Conservation (phyloP, 2,797 vertebrate species). For the Bradypus variegatus region DNA sequence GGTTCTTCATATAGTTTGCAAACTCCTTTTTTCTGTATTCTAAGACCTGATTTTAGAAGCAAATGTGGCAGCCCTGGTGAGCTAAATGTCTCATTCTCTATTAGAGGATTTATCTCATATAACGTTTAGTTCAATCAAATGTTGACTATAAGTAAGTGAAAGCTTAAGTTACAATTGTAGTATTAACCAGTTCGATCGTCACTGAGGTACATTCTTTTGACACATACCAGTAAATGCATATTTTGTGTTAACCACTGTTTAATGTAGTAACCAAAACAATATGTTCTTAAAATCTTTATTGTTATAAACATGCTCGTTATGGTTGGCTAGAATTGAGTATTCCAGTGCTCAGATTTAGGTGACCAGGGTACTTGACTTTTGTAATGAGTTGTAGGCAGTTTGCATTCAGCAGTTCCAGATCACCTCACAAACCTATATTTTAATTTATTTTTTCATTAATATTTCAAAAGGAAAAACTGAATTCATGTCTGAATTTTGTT, state of each 20-base stretch:
- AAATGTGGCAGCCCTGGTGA: not conserved
- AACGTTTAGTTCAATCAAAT: not conserved
- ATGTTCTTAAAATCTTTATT: not conserved
- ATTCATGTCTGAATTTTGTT: no score
- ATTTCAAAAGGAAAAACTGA: no score
- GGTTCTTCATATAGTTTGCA: not conserved
- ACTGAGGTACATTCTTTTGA: conserved; percentile 15
- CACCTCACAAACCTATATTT: no score
- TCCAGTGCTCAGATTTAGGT: not conserved
- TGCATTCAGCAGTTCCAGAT: no score
- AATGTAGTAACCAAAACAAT: not conserved
- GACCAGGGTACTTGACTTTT: not conserved
- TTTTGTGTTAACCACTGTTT: not conserved
- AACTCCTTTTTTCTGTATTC: not conserved
- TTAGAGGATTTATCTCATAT: not conserved
- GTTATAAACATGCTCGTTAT: not conserved
- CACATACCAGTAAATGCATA: not conserved
- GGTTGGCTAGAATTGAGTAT: not conserved
- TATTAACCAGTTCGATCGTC: conserved; percentile 3
- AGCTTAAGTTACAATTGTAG: not conserved
- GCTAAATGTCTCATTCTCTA: not conserved
- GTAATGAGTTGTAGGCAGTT: no score
- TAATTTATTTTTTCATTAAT: no score
- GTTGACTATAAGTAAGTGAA: conserved; percentile 9
- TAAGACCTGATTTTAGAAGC: not conserved